These are phyloP conservation scores for Corythornis vintsioides DNA, from an alignment of 2,113 vertebrate species.

Conservation along the genomic window DNA sequence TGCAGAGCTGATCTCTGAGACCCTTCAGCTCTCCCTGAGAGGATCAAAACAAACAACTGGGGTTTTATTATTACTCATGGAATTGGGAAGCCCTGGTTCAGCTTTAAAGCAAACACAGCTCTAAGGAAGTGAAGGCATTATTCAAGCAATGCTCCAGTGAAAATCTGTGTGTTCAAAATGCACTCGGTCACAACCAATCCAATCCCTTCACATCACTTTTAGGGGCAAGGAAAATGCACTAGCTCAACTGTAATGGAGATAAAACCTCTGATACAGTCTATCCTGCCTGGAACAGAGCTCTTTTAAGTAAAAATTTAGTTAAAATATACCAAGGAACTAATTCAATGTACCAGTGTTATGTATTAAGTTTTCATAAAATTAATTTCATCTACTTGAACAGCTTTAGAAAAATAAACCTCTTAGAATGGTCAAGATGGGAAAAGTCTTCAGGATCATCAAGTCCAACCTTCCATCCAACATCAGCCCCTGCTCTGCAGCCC, in stretches of 20 bases:
- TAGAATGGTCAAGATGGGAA: too few species aligned
- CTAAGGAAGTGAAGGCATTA: background rate
- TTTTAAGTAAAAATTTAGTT: background rate
- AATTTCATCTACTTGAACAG: background rate
- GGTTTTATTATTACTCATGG: background rate
- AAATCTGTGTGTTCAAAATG: background rate
- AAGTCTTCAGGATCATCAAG: too few species aligned
- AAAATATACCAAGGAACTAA: constrained; percentile 11
- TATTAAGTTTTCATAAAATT: background rate
- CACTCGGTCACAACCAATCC: background rate
- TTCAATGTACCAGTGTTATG: background rate
- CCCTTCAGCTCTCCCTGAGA: background rate
- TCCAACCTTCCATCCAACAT: too few species aligned
- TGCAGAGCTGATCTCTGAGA: background rate
- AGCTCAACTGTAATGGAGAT: background rate
- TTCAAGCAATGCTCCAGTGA: background rate
- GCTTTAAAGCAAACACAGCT: background rate
- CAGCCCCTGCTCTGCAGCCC: too few species aligned
- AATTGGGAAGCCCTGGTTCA: background rate
- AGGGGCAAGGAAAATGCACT: background rate
- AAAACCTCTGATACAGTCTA: background rate
- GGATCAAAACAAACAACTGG: background rate
- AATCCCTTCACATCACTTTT: background rate
- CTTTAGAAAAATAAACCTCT: background rate
- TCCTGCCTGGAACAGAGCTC: background rate